phyloP scores from a whole-genome alignment of 2,113 vertebrate species.

The Ceyx cyanopectus region DNA sequence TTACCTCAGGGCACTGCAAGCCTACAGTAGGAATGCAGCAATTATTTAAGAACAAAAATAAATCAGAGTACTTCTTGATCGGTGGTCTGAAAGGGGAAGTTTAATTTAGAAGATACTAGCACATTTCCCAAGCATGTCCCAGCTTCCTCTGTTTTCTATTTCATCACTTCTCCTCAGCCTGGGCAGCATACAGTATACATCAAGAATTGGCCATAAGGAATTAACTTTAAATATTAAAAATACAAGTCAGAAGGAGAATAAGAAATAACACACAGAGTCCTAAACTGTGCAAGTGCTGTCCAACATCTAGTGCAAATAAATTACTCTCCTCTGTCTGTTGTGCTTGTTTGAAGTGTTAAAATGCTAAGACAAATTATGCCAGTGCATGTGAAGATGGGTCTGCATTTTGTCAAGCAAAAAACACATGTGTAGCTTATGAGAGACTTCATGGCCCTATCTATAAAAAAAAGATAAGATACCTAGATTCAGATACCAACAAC shows the following conservation, averaged over 20 bases:
- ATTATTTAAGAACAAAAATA: constrained; percentile 17
- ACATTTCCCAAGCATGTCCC: background rate
- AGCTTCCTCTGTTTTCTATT: background rate
- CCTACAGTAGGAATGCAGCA: background rate
- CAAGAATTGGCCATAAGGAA: background rate
- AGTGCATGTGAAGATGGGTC: background rate
- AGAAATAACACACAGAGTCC: background rate
- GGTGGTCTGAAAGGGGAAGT: background rate
- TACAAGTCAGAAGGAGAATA: background rate
- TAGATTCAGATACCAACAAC: background rate
- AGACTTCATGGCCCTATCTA: background rate
- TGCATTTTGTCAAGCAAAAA: background rate
- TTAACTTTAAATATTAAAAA: constrained; percentile 11
- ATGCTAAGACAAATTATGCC: background rate
- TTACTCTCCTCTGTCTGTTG: background rate
- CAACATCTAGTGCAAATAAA: background rate
- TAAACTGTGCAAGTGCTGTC: background rate
- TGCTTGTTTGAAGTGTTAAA: background rate
- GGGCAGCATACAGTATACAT: background rate
- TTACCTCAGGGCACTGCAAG: background rate
- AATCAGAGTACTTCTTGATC: background rate
- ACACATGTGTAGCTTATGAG: background rate
- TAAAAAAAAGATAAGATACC: background rate
- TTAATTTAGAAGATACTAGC: background rate
- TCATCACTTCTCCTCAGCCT: background rate